Base-by-base conservation (phyloP, 2,888 invertebrate species). In the Conchocele bisecta region DNA sequence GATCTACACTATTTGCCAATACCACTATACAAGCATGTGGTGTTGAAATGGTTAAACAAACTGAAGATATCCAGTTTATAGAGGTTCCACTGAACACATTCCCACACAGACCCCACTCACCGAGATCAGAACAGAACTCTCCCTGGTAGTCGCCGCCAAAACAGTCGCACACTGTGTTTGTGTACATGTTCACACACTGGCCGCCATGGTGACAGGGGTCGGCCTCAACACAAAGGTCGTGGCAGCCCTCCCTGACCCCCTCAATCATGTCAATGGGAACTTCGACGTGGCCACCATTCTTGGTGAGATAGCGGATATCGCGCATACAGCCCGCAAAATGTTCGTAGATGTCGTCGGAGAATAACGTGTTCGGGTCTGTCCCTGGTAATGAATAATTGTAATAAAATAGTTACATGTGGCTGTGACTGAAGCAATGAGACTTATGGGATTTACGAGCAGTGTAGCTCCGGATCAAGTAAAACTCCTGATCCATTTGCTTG, bases 71-170 rank as follows among this genome's bases (percentile, higher is more conserved):
- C n/a, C n/a, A n/a, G n/a, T n/a, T n/a, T n/a, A n/a, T n/a, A n/a
- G n/a, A n/a, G n/a, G n/a, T n/a, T n/a, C n/a, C n/a, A n/a, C n/a
- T n/a, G n/a, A n/a, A n/a, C n/a, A n/a, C n/a, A n/a, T n/a, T n/a
- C n/a, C n/a, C n/a, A n/a, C n/a, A n/a, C n/a, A n/a, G n/a, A n/a
- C 22, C 22, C 6, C 13, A 11, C 48, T 28, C 17, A 48, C 97
- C 96, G 90, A 95, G 96, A 84, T 96, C 95, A 92, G 97, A 96
- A 92, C 98, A 98, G 81, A 95, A 94, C 84, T 96, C 95, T 81
- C 97, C 98, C 92, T 98, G 97, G 91, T 96, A 97, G 85, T 94
- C 93, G 1, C 97, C 97, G 24, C 96, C 97, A 88, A 97, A 98
- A 91, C 98, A 98, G 90, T 98, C 97, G 89, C 98, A 98, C 20